Evolutionary conservation across 2,888 invertebrate genomes (phyloP).

Genomic region (Drosophila paucipuncta): DNA sequence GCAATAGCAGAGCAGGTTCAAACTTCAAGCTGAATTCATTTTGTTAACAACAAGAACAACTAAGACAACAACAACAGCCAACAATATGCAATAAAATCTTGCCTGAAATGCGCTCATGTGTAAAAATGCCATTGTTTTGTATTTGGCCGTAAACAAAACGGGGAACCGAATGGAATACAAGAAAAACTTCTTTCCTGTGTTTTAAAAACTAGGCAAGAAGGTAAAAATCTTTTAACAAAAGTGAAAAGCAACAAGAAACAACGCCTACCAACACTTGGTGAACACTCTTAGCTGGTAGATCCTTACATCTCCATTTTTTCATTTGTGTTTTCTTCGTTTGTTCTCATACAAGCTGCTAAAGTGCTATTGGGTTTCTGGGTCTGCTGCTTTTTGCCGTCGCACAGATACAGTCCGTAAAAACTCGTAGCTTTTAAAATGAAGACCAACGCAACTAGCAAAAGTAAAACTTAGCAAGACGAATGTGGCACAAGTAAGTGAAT

Average conservation of each 20-base stretch:
- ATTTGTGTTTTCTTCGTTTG: neutral
- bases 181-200: slow-evolving; percentile 39
- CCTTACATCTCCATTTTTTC: slow-evolving; percentile 38
- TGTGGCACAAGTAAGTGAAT: slow-evolving; percentile 28
- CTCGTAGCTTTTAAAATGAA: slow-evolving; percentile 15
- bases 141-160: slow-evolving; percentile 74
- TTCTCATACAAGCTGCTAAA: slow-evolving; percentile 37
- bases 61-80: slow-evolving; percentile 1
- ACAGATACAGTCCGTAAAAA: slow-evolving; percentile 20
- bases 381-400: slow-evolving; percentile 27
- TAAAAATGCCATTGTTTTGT: slow-evolving; percentile 74
- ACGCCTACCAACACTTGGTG: slow-evolving; percentile 48
- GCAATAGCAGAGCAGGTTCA: slow-evolving; percentile 45
- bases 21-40: slow-evolving; percentile 51
- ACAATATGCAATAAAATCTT: slow-evolving; percentile 30
- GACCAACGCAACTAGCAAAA: slow-evolving; percentile 9
- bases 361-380: slow-evolving; percentile 61
- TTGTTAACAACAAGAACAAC: slow-evolving; percentile 46
- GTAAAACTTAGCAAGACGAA: slow-evolving; percentile 6
- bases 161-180: slow-evolving; percentile 43
- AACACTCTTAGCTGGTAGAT: slow-evolving; percentile 40
- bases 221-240: slow-evolving; percentile 47
- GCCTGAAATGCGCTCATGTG: slow-evolving; percentile 71
- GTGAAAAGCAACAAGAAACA: slow-evolving; percentile 47
- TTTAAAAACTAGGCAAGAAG: slow-evolving; percentile 63